phyloP scores from a whole-genome alignment of 2,113 vertebrate genomes.

The Pelecanus crispus region DNA sequence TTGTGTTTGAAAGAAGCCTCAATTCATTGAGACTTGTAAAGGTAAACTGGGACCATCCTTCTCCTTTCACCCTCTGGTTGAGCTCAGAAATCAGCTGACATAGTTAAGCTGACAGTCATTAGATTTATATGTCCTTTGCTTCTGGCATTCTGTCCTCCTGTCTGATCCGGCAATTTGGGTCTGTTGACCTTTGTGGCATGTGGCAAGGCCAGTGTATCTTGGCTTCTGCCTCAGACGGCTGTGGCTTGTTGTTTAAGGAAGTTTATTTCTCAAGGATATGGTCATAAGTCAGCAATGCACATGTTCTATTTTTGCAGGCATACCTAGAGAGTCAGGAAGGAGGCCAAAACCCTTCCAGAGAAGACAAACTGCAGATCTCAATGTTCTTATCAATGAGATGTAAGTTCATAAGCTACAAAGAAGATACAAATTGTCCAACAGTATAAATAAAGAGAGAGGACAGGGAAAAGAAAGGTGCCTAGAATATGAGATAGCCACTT shows the following conservation, averaged over 20 bases:
- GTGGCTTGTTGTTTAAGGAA: constrained; percentile 41
- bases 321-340: constrained; percentile 49
- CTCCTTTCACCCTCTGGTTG: neutral
- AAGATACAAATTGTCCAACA: neutral
- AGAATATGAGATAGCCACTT: neutral
- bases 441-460: neutral
- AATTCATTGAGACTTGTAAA: neutral
- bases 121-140: constrained; percentile 38
- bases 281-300: constrained; percentile 46
- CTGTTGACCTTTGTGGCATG: constrained; percentile 55
- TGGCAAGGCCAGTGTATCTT: constrained; percentile 43
- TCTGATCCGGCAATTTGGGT: neutral
- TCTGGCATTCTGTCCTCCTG: constrained; percentile 15
- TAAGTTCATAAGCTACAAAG: neutral
- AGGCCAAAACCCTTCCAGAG: constrained; percentile 23
- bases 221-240: constrained; percentile 33
- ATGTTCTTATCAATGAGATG: constrained; percentile 48
- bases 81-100: constrained; percentile 56
- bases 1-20: neutral
- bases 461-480: neutral
- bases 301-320: constrained; percentile 48
- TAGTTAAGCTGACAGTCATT: constrained; percentile 40
- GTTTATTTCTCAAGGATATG: constrained; percentile 50
- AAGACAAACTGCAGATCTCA: constrained; percentile 12
- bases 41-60: neutral